Percentiles rank a stretch among this genome's conserved stretches.
phyloP scores from a whole-genome alignment of 2,797 vertebrate species.

The Notamacropus eugenii region DNA sequence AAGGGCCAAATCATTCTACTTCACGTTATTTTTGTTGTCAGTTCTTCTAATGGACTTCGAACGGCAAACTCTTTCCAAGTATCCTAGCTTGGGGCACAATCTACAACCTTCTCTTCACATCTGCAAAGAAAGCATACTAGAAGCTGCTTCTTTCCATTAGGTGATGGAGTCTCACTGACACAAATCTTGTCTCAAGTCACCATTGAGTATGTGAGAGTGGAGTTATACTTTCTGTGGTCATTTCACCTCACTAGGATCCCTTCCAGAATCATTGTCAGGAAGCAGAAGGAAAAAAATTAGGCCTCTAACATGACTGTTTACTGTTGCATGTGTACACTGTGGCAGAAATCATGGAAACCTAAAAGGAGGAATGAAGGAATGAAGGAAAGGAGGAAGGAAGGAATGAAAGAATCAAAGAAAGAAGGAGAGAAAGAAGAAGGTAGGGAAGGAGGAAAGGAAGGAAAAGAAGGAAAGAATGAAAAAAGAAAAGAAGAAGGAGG shows the following conservation, averaged over 20 bases:
- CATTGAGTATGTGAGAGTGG: neutral
- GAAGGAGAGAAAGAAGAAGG: too few relatives aligned
- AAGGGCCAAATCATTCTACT: neutral
- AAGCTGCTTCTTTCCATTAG: neutral
- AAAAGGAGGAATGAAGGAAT: neutral
- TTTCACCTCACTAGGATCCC: neutral
- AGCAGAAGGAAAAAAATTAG: neutral
- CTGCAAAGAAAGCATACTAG: neutral
- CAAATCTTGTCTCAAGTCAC: neutral
- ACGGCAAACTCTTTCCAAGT: neutral
- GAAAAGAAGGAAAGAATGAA: neutral
- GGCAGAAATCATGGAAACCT: neutral
- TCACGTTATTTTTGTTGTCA: neutral
- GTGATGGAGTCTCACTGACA: neutral
- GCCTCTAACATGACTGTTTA: neutral
- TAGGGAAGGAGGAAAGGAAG: neutral
- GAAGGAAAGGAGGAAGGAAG: too few relatives aligned
- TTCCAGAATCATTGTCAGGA: neutral
- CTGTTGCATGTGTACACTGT: neutral
- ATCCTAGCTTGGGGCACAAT: neutral
- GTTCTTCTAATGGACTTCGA: neutral
- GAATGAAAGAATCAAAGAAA: neutral
- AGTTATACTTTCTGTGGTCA: neutral
- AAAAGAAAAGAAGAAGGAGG: neutral
- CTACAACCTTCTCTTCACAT: neutral